Percentiles rank a stretch among this genome's conserved stretches.
phyloP scores from a whole-genome alignment of 2,797 vertebrate genomes.

The Acridotheres tristis region DNA sequence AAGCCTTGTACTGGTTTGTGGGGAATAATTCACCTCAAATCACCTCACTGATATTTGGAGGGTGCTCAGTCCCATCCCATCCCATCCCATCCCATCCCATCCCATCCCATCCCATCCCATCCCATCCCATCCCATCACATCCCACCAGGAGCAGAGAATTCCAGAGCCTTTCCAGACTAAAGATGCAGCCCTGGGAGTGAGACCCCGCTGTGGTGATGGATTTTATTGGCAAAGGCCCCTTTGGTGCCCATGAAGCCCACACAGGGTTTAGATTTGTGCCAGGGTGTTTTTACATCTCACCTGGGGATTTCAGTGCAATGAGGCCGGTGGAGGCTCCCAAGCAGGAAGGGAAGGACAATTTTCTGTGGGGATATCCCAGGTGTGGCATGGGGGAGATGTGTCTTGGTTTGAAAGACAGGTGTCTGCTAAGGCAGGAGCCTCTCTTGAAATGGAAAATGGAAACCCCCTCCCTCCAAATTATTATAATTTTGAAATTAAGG shows the following conservation, averaged over 20 bases:
- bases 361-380: not conserved
- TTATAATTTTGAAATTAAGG: too few relatives aligned
- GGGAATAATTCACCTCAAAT: not conserved
- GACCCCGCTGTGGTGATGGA: rapidly evolving
- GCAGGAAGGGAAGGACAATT: not conserved
- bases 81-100: not conserved
- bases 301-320: not conserved
- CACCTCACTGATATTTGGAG: not conserved
- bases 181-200: not conserved
- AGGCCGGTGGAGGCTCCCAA: not conserved
- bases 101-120: too few relatives aligned
- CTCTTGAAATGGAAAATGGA: too few relatives aligned
- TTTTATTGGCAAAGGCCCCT: not conserved
- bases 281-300: not conserved
- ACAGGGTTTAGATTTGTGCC: not conserved
- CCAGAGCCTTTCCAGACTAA: not conserved
- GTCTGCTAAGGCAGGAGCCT: too few relatives aligned
- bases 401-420: too few relatives aligned
- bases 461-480: too few relatives aligned
- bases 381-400: not conserved
- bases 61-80: not conserved
- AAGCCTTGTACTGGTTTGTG: not conserved
- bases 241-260: not conserved
- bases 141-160: not conserved
- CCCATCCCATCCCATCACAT: too few relatives aligned